Base-by-base conservation (phyloP, 2,888 invertebrate species). In the Ennomos fuscantarius region DNA sequence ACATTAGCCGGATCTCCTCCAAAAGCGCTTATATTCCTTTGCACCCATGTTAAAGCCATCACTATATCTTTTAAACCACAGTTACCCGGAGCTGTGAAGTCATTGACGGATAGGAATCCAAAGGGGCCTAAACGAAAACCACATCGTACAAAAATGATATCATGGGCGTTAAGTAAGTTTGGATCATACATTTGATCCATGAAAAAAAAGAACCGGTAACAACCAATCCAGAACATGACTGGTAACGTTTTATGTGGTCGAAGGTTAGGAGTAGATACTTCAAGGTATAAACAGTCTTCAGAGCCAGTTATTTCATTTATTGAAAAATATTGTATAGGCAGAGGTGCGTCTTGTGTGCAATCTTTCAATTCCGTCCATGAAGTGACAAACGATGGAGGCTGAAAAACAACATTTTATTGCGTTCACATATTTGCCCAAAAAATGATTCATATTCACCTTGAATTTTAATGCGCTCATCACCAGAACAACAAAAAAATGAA, bases 171-270 rank as follows among this genome's bases (percentile, higher is more conserved):
- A 31, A 93, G 70, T 47, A 86, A 72, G 34, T 81, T 76, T 35
- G 88, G 81, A 55, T 93, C 91, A 56, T 81, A 81, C n/a, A 76
- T 58, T 10, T 74, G 61, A 52, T 89, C 89, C 39, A 83, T 62
- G 39, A 74, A 73, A 42, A 63, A 67, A 12, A 76, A 46, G 67
- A 82, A 93, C 13, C 74, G 74, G 60, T 74, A 89, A 43, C 86
- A 79, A 52, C 92, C 92, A 47, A 93, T 86, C 87, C 89, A 93
- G 60, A 93, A 89, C 89, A 93, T 89, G 2, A 93, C 93, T 15
- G 93, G 92, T 65, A 87, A 68, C 9, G 72, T 80, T 60, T 89
- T 78, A 0, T 78, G 69, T 6, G 86, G 79, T 34, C 78, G 73
- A 9, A 85, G 63, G 58, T 72, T 81, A 56, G 85, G 85, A 24